Conservation (phyloP, 2,888 invertebrate genomes). For the Diadegma fenestrale region DNA sequence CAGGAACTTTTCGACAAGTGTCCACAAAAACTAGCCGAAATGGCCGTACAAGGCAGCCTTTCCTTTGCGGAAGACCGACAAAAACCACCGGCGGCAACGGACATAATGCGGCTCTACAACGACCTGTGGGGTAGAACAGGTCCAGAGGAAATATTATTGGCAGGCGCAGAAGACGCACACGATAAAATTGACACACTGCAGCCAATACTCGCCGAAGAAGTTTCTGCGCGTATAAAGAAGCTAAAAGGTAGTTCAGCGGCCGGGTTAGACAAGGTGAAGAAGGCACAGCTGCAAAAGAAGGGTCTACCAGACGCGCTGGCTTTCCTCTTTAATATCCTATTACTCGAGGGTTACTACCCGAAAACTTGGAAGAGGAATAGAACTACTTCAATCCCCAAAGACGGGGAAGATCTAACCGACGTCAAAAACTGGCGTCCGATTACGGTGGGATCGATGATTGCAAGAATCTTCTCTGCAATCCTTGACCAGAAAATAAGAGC, state of each 20-base stretch:
- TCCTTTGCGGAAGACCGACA: background rate
- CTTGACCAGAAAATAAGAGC: background rate
- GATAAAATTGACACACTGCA: background rate
- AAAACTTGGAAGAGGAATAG: background rate
- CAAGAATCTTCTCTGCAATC: background rate
- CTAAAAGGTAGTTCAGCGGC: background rate
- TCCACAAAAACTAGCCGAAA: background rate
- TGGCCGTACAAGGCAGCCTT: background rate
- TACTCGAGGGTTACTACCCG: background rate
- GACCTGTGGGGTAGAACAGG: background rate
- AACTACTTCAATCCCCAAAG: background rate
- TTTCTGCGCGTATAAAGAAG: background rate
- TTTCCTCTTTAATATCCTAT: background rate
- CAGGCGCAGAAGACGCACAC: no score
- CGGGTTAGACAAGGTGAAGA: background rate
- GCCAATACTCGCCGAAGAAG: background rate
- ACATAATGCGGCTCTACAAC: background rate
- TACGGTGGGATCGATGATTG: background rate
- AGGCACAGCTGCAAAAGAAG: background rate
- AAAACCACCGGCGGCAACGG: background rate
- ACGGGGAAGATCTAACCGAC: background rate
- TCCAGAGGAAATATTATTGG: no score
- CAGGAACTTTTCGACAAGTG: background rate
- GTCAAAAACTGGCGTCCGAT: constrained; percentile 1
- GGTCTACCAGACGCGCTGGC: background rate